Conservation (phyloP, 1,140 invertebrate genomes). For the Spodoptera litura region DNA sequence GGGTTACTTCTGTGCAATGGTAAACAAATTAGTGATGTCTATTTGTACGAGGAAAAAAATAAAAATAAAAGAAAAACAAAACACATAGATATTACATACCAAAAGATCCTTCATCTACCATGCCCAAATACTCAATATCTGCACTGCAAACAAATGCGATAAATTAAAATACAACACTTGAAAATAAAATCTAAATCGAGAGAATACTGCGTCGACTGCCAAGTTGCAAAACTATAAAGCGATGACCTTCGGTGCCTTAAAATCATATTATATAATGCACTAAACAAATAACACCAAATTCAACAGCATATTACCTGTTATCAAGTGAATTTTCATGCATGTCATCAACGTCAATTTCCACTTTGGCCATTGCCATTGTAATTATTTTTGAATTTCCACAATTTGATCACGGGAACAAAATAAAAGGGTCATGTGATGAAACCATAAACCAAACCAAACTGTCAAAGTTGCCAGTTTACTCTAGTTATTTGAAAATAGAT, state of each 20-base stretch:
- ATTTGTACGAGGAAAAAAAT: background rate
- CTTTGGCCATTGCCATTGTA: slow-evolving; percentile 81
- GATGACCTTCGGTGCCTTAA: slow-evolving; percentile 70
- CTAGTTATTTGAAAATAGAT: background rate
- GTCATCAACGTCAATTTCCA: slow-evolving; percentile 79
- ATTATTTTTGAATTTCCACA: slow-evolving; percentile 86
- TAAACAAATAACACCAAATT: slow-evolving; percentile 50
- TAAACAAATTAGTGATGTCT: slow-evolving; percentile 26
- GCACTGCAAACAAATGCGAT: slow-evolving; percentile 75
- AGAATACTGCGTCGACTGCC: slow-evolving; percentile 59
- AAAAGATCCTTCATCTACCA: slow-evolving; percentile 80
- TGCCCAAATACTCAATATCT: slow-evolving; percentile 81
- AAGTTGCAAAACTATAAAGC: slow-evolving; percentile 74
- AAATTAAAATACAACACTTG: slow-evolving; percentile 55
- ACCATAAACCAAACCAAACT: slow-evolving; percentile 72
- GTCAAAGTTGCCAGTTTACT: slow-evolving; percentile 46
- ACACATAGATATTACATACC: slow-evolving; percentile 65
- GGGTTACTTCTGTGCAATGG: slow-evolving; percentile 26
- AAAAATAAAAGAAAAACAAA: slow-evolving; percentile 2
- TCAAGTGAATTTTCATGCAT: slow-evolving; percentile 82
- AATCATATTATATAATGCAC: slow-evolving; percentile 78
- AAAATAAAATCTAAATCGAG: slow-evolving; percentile 55
- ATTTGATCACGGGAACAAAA: slow-evolving; percentile 86
- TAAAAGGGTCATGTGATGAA: slow-evolving; percentile 85
- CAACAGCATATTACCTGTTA: slow-evolving; percentile 77